Conservation (phyloP, 2,888 invertebrate species). For the Tetropium fuscum region DNA sequence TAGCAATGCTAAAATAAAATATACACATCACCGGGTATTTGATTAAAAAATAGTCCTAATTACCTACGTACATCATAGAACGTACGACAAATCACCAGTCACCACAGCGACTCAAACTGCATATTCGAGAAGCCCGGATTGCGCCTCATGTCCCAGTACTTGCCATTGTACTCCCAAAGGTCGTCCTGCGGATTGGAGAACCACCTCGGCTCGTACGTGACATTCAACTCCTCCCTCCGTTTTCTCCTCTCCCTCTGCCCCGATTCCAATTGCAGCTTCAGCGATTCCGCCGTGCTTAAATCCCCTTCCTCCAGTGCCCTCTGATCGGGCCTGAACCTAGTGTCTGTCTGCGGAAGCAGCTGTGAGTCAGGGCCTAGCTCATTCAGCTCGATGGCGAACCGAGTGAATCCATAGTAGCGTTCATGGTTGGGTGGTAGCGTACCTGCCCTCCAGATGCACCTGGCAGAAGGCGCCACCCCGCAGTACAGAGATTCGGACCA, state of each 20-base stretch:
- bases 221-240: slow-evolving; percentile 70
- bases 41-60: slow-evolving; percentile 26
- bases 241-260: slow-evolving; percentile 79
- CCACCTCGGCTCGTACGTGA: slow-evolving; percentile 69
- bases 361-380: slow-evolving; percentile 77
- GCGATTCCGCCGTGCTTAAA: slow-evolving; percentile 76
- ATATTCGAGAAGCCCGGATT: slow-evolving; percentile 74
- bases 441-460: slow-evolving; percentile 84
- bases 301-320: slow-evolving; percentile 83
- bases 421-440: slow-evolving; percentile 85
- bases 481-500: slow-evolving; percentile 87
- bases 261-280: slow-evolving; percentile 80
- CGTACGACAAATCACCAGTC: slow-evolving; percentile 59
- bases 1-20: slow-evolving; percentile 25
- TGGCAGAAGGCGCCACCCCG: slow-evolving; percentile 77
- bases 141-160: slow-evolving; percentile 80
- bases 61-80: slow-evolving; percentile 13
- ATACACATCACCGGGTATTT: slow-evolving; percentile 31
- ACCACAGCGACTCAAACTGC: slow-evolving; percentile 74
- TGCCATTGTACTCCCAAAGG: slow-evolving; percentile 77
- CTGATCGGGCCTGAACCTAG: slow-evolving; percentile 81
- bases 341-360: slow-evolving; percentile 80
- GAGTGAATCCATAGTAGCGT: slow-evolving; percentile 85
- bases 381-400: slow-evolving; percentile 88
- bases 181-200: slow-evolving; percentile 67